These are phyloP conservation scores for Semotilus atromaculatus DNA, from an alignment of 2,797 vertebrate species.

Conservation along the genomic window DNA sequence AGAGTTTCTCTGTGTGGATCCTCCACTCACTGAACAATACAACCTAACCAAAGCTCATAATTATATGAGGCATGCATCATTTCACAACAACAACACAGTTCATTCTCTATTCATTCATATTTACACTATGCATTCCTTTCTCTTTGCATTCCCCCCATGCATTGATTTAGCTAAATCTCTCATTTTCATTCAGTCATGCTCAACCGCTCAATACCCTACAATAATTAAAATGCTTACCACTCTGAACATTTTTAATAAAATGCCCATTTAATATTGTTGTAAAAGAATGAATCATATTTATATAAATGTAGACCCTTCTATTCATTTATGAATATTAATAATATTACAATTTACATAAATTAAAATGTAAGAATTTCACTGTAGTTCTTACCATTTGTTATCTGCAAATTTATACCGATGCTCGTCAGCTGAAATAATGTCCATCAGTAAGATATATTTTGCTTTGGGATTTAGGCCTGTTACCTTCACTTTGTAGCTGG, in stretches of 20 bases:
- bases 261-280: neutral
- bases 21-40: conserved; percentile 2
- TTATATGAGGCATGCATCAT: neutral
- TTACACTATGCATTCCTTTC: neutral
- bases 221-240: neutral
- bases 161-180: neutral
- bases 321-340: neutral
- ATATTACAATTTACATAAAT: neutral
- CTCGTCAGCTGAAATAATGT: conserved; percentile 91
- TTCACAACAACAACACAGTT: conserved; percentile 22
- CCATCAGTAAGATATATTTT: conserved; percentile 98
- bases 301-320: neutral
- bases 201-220: neutral
- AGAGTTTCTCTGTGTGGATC: neutral
- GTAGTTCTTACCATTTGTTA: conserved; percentile 90
- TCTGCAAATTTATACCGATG: conserved; percentile 98
- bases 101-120: neutral
- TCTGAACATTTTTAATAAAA: neutral
- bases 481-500: conserved; percentile 97
- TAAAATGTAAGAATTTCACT: neutral
- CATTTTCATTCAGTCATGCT: neutral
- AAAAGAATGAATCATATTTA: neutral
- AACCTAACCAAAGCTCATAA: neutral
- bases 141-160: neutral
- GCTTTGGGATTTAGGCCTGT: conserved; percentile 96